Conservation (phyloP, 2,888 invertebrate genomes). For the Sphaerophoria rueppellii region DNA sequence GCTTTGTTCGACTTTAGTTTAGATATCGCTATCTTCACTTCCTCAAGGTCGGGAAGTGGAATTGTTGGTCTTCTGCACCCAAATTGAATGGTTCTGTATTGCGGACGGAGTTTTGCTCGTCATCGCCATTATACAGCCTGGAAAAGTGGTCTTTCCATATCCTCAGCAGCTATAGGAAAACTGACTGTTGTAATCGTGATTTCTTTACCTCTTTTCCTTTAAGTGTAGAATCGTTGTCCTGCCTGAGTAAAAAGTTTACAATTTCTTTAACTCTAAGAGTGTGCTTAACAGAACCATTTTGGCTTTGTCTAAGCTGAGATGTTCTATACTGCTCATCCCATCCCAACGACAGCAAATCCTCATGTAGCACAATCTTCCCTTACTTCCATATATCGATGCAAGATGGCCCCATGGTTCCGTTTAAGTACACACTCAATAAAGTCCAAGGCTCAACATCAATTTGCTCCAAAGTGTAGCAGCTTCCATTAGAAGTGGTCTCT, state of each 20-base stretch:
- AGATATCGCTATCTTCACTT: too few relatives aligned
- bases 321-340: background rate
- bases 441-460: conserved; percentile 71
- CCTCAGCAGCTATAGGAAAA: too few relatives aligned
- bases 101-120: too few relatives aligned
- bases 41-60: too few relatives aligned
- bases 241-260: background rate
- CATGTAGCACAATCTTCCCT: background rate
- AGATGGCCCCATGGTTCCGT: conserved; percentile 3
- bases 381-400: background rate
- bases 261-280: background rate
- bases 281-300: conserved; percentile 26
- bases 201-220: background rate
- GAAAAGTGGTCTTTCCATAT: too few relatives aligned
- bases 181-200: too few relatives aligned
- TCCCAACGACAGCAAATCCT: conserved; percentile 40
- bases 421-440: conserved; percentile 71
- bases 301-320: conserved; percentile 42
- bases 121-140: too few relatives aligned
- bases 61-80: too few relatives aligned
- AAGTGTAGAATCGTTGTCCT: background rate
- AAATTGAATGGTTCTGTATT: too few relatives aligned
- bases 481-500: conserved; percentile 43
- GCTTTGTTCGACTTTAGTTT: too few relatives aligned
- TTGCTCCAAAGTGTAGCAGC: conserved; percentile 63